Conservation (phyloP, 2,888 invertebrate genomes). For the Pandemis heparana region DNA sequence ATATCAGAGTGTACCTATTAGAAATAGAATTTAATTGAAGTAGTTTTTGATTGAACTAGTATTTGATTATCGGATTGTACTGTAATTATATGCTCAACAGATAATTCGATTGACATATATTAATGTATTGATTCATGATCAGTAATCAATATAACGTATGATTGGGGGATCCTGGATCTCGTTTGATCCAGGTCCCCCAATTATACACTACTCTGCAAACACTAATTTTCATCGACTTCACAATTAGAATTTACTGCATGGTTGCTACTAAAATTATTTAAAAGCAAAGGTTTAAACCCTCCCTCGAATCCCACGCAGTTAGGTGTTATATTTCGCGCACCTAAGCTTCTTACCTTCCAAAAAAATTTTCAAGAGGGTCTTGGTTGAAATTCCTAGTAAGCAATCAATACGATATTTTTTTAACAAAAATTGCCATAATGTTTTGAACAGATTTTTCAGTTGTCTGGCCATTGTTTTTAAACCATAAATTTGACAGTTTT, state of each 20-base stretch:
- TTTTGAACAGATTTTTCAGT: constrained; percentile 10
- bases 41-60: no score
- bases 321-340: constrained; percentile 40
- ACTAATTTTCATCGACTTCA: constrained; percentile 9
- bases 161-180: no score
- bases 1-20: no score
- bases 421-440: constrained; percentile 11
- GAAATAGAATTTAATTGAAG: no score
- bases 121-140: no score
- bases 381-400: constrained; percentile 44
- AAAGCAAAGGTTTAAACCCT: constrained; percentile 42
- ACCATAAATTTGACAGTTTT: constrained; percentile 1
- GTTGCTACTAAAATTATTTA: constrained; percentile 37
- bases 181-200: no score
- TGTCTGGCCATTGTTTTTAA: background rate
- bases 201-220: no score
- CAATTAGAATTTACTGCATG: constrained; percentile 21
- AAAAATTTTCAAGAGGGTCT: constrained; percentile 44
- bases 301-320: constrained; percentile 40
- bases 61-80: no score
- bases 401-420: constrained; percentile 31
- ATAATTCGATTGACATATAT: no score
- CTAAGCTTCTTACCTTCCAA: constrained; percentile 43
- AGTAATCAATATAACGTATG: no score
- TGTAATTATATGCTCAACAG: no score